These are phyloP conservation scores for Ciconia stormi DNA, from an alignment of 2,113 vertebrate species.

Conservation along the genomic window DNA sequence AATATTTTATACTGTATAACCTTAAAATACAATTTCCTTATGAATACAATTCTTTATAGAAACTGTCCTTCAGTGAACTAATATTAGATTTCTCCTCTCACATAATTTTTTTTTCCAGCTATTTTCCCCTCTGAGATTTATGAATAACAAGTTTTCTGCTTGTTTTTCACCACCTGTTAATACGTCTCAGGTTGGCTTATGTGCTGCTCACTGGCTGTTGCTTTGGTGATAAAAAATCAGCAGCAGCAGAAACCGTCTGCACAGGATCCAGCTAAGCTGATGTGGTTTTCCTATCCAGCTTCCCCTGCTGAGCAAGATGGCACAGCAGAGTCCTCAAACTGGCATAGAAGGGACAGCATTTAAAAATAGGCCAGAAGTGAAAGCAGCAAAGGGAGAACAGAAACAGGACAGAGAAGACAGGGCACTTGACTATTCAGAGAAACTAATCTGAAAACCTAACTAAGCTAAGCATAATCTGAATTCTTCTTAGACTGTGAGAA, in stretches of 20 bases:
- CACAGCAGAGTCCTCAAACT: not conserved
- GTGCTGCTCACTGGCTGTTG: not conserved
- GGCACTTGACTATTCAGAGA: not conserved
- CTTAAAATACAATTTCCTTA: not conserved
- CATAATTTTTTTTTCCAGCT: not conserved
- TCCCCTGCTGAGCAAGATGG: not conserved
- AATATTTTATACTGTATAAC: not conserved
- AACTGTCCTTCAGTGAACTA: not conserved
- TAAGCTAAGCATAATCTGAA: not conserved
- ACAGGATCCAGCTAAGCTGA: not conserved
- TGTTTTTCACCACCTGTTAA: not conserved
- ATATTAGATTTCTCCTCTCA: not conserved
- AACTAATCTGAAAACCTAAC: not conserved
- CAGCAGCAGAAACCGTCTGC: not conserved
- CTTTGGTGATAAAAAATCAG: not conserved
- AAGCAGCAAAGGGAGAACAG: not conserved
- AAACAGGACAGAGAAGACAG: not conserved
- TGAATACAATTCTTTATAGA: not conserved
- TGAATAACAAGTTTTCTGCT: not conserved
- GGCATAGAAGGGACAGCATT: not conserved
- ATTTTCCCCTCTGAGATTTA: not conserved
- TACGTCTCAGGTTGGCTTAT: not conserved
- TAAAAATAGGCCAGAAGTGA: not conserved
- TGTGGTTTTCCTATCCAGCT: not conserved
- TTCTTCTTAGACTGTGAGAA: not conserved